These are phyloP conservation scores for Bubo scandiacus DNA, from an alignment of 2,113 vertebrate species.

Conservation along the genomic window DNA sequence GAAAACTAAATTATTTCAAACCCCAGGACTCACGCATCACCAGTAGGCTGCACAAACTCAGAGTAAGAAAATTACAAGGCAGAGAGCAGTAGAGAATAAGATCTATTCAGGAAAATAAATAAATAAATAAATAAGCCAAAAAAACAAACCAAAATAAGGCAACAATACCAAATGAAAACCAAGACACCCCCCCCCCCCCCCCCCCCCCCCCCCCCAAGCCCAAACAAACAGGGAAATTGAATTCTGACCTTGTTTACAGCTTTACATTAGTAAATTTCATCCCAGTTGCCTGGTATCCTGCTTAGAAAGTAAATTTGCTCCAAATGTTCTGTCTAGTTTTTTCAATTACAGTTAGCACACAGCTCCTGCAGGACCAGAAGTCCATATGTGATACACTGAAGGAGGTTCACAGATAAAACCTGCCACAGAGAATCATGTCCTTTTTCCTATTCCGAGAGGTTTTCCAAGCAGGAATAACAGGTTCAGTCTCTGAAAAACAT, in stretches of 20 bases:
- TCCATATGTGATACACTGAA: fast-evolving
- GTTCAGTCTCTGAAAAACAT: background rate
- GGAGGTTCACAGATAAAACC: background rate
- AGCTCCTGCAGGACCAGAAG: background rate
- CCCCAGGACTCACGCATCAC: background rate
- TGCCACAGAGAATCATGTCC: background rate
- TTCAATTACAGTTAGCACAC: background rate
- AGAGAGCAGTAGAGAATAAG: background rate
- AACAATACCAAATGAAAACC: background rate
- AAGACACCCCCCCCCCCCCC: background rate
- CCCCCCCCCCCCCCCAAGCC: background rate
- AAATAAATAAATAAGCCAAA: no score
- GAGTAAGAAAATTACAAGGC: background rate
- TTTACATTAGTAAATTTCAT: background rate
- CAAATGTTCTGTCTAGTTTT: background rate
- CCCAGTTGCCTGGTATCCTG: background rate
- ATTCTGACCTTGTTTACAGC: background rate
- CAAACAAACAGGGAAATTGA: background rate
- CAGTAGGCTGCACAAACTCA: background rate
- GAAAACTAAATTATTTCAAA: background rate
- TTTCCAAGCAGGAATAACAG: background rate
- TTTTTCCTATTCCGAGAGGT: background rate
- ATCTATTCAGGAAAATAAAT: background rate
- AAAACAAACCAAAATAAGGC: background rate
- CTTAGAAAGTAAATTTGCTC: background rate